Percentiles rank a stretch among this genome's conserved stretches.
These are phyloP conservation scores for Trimorus sp. DNA, from an alignment of 2,888 invertebrate genomes.

Conservation along the genomic window DNA sequence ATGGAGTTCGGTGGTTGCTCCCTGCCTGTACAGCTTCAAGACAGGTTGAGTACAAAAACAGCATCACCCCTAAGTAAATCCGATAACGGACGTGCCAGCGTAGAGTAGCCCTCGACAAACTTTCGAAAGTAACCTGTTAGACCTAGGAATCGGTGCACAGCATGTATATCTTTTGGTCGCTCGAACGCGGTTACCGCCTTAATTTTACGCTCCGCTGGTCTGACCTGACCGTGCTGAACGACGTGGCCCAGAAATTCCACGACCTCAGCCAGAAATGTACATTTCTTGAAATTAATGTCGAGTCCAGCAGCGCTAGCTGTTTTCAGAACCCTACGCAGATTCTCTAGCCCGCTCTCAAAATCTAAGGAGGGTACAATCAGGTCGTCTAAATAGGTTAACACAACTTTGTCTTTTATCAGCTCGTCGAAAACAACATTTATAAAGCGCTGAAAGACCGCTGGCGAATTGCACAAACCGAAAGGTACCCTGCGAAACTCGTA, in stretches of 20 bases:
- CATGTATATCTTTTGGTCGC: background rate
- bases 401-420: background rate
- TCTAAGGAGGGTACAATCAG: background rate
- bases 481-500: conserved; percentile 3
- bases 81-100: background rate
- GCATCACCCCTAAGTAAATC: background rate
- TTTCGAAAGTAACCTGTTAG: background rate
- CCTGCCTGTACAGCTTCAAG: background rate
- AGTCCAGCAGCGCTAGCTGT: conserved; percentile 3
- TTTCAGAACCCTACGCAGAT: background rate
- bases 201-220: background rate
- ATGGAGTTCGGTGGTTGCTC: conserved; percentile 2
- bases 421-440: background rate
- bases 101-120: conserved; percentile 10
- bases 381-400: conserved; percentile 2
- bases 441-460: background rate
- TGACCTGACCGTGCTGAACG: background rate
- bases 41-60: background rate
- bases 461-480: background rate
- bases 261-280: background rate
- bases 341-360: background rate
- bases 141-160: background rate
- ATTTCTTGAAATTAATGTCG: background rate
- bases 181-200: background rate
- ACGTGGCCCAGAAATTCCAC: background rate